A percentile compares a stretch with the other conserved stretches of the same genome.
phyloP scores from a whole-genome alignment of 2,797 vertebrate genomes.

The Microctenopoma steveboyesi region DNA sequence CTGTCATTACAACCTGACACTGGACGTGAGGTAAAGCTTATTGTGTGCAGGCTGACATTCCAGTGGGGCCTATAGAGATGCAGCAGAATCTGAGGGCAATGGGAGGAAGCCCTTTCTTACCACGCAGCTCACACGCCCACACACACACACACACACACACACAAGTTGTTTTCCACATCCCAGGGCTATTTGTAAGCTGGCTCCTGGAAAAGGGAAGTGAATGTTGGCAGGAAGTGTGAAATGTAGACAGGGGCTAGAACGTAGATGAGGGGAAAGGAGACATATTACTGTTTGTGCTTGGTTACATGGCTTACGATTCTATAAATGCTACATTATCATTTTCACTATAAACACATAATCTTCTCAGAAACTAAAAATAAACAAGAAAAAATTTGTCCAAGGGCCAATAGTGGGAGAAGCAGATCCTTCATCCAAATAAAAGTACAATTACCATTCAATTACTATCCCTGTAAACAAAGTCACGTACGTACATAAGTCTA shows the following conservation, averaged over 20 bases:
- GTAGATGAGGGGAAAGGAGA: neutral
- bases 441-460: neutral
- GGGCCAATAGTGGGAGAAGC: neutral
- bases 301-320: neutral
- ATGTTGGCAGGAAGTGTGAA: conserved; percentile 61
- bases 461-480: neutral
- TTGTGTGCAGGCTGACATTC: conserved; percentile 67
- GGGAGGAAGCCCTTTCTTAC: conserved; percentile 73
- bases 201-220: conserved; percentile 71
- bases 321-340: neutral
- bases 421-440: neutral
- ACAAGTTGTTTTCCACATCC: conserved; percentile 72
- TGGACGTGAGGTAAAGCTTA: conserved; percentile 41
- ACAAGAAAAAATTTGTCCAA: neutral
- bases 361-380: neutral
- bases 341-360: neutral
- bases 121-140: conserved; percentile 32
- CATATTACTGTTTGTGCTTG: conserved; percentile 8
- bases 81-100: conserved; percentile 54
- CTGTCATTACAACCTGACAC: conserved; percentile 47
- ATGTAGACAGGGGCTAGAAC: conserved; percentile 21
- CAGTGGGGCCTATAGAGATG: conserved; percentile 64
- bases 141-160: conserved; percentile 42
- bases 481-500: neutral
- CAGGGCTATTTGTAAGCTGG: conserved; percentile 69